Percentiles rank a stretch among this genome's conserved stretches.
Evolutionary conservation across 2,797 vertebrate species (phyloP).

Genomic region (Mallotus villosus): DNA sequence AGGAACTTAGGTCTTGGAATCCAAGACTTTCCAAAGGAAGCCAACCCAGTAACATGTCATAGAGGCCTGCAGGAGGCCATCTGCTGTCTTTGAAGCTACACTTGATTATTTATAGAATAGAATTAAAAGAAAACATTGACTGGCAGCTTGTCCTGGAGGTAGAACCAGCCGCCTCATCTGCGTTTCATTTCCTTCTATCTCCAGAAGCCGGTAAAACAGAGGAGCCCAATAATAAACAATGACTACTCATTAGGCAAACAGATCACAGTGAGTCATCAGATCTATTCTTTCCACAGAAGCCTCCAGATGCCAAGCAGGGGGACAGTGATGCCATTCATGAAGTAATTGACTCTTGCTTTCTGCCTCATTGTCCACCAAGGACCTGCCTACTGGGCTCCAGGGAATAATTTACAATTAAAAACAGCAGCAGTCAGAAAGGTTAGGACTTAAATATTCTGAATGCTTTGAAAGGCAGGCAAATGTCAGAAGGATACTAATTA

Average conservation of each 20-base stretch:
- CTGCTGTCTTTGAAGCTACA: neutral
- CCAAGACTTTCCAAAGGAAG: conserved; percentile 13
- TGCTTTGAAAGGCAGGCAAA: conserved; percentile 35
- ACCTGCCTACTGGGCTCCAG: conserved; percentile 9
- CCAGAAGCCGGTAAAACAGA: conserved; percentile 32
- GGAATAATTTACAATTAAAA: conserved; percentile 43
- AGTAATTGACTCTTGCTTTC: neutral
- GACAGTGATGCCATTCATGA: conserved; percentile 16
- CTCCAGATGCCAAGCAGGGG: conserved; percentile 16
- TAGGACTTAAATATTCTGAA: conserved; percentile 49
- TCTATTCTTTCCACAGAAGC: conserved; percentile 11
- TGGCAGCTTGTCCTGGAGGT: conserved; percentile 17
- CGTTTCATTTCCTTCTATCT: conserved; percentile 28
- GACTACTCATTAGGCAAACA: conserved; percentile 40
- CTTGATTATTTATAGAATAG: conserved; percentile 15
- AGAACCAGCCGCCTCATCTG: neutral
- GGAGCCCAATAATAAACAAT: conserved; percentile 35
- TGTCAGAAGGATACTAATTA: conserved; percentile 53
- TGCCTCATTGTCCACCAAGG: conserved; percentile 25
- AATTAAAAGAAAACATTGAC: neutral
- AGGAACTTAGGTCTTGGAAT: conserved; percentile 10
- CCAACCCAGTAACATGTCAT: neutral
- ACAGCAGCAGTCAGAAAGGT: conserved; percentile 42
- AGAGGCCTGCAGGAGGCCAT: neutral
- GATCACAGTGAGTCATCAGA: conserved; percentile 29